These are phyloP conservation scores for Leucoraja ocellata DNA, from an alignment of 2,797 vertebrate genomes.

Conservation along the genomic window DNA sequence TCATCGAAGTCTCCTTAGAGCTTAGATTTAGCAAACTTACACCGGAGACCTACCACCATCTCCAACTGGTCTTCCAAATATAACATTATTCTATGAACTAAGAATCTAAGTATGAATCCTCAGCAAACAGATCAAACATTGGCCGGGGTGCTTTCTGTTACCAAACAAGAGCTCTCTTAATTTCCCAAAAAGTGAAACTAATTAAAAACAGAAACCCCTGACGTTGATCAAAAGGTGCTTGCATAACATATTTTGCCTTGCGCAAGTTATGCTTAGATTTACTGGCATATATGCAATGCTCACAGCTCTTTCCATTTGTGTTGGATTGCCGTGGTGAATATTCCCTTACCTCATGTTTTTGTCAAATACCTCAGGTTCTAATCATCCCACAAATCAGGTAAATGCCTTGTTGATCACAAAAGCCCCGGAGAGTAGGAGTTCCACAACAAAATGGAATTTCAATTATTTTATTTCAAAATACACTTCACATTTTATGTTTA, in stretches of 20 bases:
- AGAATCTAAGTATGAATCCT: neutral
- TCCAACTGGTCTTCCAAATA: neutral
- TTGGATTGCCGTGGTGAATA: neutral
- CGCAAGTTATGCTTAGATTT: neutral
- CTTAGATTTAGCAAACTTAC: neutral
- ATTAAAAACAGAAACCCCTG: neutral
- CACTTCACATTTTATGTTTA: neutral
- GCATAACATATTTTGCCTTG: neutral
- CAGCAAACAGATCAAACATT: neutral
- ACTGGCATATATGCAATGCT: too few species aligned
- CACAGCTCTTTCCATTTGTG: neutral
- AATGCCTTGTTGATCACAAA: neutral
- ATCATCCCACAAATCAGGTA: neutral
- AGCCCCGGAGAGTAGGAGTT: neutral
- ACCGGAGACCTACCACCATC: neutral
- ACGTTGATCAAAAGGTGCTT: neutral
- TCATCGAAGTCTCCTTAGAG: neutral
- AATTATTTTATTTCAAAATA: slow-evolving; percentile 1
- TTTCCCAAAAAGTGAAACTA: neutral
- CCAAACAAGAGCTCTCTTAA: neutral
- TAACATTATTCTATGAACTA: neutral
- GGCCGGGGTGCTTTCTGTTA: neutral
- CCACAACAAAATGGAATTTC: neutral
- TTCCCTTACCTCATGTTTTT: neutral
- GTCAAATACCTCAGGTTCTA: neutral